Percentiles rank a stretch among this genome's conserved stretches.
Evolutionary conservation across 2,797 vertebrate genomes (phyloP).

Genomic region (Labeo calbasu): DNA sequence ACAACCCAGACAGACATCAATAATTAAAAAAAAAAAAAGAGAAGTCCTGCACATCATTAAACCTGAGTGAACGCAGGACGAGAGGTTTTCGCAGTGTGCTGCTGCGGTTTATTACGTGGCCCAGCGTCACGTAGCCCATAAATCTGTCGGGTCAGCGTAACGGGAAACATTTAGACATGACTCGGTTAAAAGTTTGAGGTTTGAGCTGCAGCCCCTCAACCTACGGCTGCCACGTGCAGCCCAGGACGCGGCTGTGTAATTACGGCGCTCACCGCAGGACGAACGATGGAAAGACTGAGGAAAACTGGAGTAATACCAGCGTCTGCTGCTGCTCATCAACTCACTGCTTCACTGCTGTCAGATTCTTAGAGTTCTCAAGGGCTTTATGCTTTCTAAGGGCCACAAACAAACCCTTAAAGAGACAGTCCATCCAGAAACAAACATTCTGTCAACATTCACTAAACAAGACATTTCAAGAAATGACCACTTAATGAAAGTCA

Average conservation of each 20-base stretch:
- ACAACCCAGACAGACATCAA: not conserved
- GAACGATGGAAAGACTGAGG: conserved; percentile 14
- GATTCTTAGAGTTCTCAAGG: not conserved
- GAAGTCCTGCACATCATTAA: not conserved
- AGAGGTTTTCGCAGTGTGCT: not conserved
- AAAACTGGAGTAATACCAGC: conserved; percentile 9
- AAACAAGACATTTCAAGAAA: not conserved
- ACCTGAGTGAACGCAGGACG: not conserved
- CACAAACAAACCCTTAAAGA: not conserved
- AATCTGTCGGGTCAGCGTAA: not conserved
- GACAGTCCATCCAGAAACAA: not conserved
- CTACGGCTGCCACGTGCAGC: conserved; percentile 22
- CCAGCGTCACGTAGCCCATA: conserved; percentile 6
- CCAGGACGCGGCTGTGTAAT: not conserved
- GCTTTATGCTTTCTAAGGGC: not conserved
- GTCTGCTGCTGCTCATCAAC: not conserved
- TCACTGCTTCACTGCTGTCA: not conserved
- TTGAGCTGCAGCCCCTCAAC: not conserved
- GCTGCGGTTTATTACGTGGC: not conserved
- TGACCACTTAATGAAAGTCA: not conserved
- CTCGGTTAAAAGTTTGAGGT: conserved; percentile 16
- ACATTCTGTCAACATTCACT: too few relatives aligned
- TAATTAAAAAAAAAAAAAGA: not conserved
- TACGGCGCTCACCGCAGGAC: conserved; percentile 11
- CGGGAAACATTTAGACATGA: not conserved